phyloP scores from a whole-genome alignment of 2,113 vertebrate species.

The Prietella phreatophila region DNA sequence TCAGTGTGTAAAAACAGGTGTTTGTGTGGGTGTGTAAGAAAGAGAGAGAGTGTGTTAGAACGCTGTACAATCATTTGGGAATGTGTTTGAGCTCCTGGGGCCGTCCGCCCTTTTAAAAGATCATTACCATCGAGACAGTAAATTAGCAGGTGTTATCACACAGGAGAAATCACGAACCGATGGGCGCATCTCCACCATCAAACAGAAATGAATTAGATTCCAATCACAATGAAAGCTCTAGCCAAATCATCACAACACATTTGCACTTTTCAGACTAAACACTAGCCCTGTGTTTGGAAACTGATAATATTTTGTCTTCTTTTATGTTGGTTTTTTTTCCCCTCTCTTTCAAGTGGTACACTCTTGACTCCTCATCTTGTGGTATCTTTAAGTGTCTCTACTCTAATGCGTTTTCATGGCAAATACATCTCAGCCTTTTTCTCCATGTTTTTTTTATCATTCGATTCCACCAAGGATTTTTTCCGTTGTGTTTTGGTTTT shows the following conservation, averaged over 20 bases:
- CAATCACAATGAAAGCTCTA: conserved; percentile 36
- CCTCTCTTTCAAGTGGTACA: conserved; percentile 13
- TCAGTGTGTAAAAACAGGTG: neutral
- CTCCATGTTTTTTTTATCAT: conserved; percentile 28
- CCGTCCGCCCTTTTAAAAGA: conserved; percentile 47
- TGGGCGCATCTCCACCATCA: conserved; percentile 47
- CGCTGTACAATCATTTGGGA: conserved; percentile 34
- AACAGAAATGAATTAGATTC: conserved; percentile 56
- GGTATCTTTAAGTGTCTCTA: conserved; percentile 25
- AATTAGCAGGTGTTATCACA: conserved; percentile 57
- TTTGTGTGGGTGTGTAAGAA: neutral
- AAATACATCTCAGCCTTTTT: conserved; percentile 40
- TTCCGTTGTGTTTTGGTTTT: neutral
- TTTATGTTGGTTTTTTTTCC: neutral
- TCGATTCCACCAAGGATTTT: conserved; percentile 47
- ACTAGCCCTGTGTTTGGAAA: conserved; percentile 15
- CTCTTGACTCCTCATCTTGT: conserved; percentile 30
- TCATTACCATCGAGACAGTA: conserved; percentile 52
- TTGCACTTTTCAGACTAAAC: conserved; percentile 26
- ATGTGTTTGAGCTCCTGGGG: conserved; percentile 33
- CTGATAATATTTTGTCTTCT: conserved; percentile 20
- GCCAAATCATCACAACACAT: conserved; percentile 40
- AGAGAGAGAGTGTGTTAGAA: neutral
- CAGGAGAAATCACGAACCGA: conserved; percentile 53
- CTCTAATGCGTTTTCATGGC: conserved; percentile 40